phyloP scores from a whole-genome alignment of 2,113 vertebrate species.

The Trogon melanurus region DNA sequence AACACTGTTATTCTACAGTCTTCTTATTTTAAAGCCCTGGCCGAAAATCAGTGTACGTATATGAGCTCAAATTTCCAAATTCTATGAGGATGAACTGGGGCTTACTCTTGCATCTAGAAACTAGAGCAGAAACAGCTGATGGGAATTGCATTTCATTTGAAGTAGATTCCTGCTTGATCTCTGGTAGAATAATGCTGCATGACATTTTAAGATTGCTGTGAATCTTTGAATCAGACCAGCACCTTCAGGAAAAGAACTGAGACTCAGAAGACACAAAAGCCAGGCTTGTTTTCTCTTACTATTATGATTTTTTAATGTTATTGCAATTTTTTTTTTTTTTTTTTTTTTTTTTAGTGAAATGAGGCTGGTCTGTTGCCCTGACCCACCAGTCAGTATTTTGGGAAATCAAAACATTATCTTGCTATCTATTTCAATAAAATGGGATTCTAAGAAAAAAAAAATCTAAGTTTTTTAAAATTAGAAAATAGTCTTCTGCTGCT shows the following conservation, averaged over 20 bases:
- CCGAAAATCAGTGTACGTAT: neutral
- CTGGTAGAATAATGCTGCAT: neutral
- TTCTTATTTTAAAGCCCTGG: neutral
- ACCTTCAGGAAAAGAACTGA: constrained; percentile 4
- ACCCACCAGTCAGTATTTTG: neutral
- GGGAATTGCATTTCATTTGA: neutral
- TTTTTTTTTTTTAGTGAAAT: neutral
- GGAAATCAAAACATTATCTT: neutral
- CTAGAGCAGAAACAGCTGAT: neutral
- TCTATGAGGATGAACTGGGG: neutral
- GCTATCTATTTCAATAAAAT: neutral
- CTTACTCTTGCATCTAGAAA: neutral
- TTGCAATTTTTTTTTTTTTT: too few species aligned
- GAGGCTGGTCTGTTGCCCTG: neutral
- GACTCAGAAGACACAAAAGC: neutral
- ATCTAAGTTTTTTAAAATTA: neutral
- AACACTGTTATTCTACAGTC: neutral
- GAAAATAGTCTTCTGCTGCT: neutral
- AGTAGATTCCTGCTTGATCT: neutral
- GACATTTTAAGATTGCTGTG: neutral
- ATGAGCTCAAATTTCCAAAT: neutral
- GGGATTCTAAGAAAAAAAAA: neutral
- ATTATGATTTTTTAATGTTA: neutral
- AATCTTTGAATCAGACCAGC: neutral
- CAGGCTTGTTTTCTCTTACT: neutral